phyloP scores from a whole-genome alignment of 1,140 invertebrate genomes.

The Brachionus rubens region DNA sequence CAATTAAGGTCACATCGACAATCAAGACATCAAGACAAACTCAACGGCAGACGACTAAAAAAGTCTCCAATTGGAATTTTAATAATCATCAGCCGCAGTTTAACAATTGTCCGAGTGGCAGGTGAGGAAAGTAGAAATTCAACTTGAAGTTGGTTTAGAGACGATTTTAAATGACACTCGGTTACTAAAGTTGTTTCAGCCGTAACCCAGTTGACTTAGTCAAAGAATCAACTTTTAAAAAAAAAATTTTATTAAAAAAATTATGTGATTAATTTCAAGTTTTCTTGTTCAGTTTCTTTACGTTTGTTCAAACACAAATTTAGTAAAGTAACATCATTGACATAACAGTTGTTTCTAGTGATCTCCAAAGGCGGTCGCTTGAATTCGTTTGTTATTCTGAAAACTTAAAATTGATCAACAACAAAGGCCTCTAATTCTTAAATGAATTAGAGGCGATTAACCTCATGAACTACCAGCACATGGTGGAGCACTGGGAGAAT shows the following conservation, averaged over 20 bases:
- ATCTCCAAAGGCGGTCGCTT: too few relatives aligned
- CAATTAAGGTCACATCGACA: too few relatives aligned
- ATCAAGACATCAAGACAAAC: neutral
- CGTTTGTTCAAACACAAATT: too few relatives aligned
- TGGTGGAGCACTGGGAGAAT: conserved; percentile 5
- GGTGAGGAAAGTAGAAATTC: conserved; percentile 24
- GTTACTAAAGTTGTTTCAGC: too few relatives aligned
- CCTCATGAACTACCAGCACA: conserved; percentile 11
- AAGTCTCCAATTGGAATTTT: too few relatives aligned
- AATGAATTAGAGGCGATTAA: neutral
- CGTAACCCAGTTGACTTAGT: too few relatives aligned
- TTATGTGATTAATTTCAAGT: neutral
- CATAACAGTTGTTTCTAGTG: too few relatives aligned
- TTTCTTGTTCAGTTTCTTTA: too few relatives aligned
- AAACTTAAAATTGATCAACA: conserved; percentile 1
- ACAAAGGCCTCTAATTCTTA: neutral
- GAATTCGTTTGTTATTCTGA: too few relatives aligned
- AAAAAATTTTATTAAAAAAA: neutral
- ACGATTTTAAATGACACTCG: too few relatives aligned
- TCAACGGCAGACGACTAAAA: too few relatives aligned
- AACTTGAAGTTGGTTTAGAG: neutral
- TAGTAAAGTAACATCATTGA: too few relatives aligned
- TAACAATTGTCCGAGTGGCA: neutral
- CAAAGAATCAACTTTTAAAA: neutral
- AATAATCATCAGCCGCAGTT: neutral